phyloP scores from a whole-genome alignment of 1,140 invertebrate species.

The Stegodyphus mimosarum region DNA sequence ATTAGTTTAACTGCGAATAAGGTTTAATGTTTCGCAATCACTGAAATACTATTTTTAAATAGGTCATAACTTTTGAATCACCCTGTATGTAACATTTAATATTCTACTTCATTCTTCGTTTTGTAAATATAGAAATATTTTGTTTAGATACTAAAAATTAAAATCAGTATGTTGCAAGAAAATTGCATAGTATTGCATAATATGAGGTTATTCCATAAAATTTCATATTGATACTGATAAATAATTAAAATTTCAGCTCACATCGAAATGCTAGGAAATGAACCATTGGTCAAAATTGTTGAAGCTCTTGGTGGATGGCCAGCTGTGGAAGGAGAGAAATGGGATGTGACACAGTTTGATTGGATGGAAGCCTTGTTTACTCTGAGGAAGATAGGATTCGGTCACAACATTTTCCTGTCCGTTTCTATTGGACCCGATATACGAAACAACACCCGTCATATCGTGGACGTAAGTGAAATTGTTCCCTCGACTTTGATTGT shows the following conservation, averaged over 20 bases:
- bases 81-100: no score
- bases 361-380: slow-evolving; percentile 87
- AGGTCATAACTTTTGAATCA: no score
- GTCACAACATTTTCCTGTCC: slow-evolving; percentile 91
- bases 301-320: slow-evolving; percentile 90
- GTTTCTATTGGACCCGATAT: slow-evolving; percentile 89
- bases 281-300: slow-evolving; percentile 78
- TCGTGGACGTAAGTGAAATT: slow-evolving; percentile 82
- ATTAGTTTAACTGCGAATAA: no score
- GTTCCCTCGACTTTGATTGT: no score
- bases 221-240: not conserved
- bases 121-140: no score
- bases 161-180: no score
- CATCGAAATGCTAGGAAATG: slow-evolving; percentile 63
- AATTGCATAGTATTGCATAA: no score
- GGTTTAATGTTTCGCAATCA: no score
- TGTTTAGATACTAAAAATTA: no score
- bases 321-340: slow-evolving; percentile 80
- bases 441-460: slow-evolving; percentile 83
- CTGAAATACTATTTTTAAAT: no score
- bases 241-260: slow-evolving; percentile 33
- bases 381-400: slow-evolving; percentile 82
- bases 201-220: not conserved
- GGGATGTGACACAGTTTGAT: slow-evolving; percentile 78
- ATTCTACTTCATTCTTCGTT: no score